Evolutionary conservation across 2,113 vertebrate species (phyloP).

Genomic region (Epinephelus lanceolatus): DNA sequence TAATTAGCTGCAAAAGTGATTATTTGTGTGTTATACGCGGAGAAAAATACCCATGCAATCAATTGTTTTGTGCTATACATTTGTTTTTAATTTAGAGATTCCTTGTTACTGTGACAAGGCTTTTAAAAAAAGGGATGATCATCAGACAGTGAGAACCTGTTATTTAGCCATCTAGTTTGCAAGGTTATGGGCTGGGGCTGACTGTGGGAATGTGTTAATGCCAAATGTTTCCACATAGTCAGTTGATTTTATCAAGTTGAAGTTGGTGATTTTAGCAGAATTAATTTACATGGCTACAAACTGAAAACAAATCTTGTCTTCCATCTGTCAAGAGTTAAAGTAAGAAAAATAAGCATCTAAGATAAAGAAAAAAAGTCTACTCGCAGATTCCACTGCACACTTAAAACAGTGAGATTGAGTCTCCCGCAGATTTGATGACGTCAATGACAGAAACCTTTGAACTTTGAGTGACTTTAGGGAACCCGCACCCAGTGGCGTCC

Average conservation of each 20-base stretch:
- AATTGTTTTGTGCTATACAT: background rate
- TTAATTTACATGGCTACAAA: background rate
- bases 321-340: background rate
- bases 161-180: background rate
- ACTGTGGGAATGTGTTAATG: background rate
- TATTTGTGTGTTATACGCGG: background rate
- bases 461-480: conserved; percentile 16
- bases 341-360: conserved; percentile 9
- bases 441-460: conserved; percentile 48
- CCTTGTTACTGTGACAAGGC: too few species aligned
- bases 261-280: background rate
- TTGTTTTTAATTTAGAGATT: background rate
- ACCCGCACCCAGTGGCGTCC: conserved; percentile 2
- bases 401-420: background rate
- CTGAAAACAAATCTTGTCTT: background rate
- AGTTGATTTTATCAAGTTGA: background rate
- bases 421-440: conserved; percentile 47
- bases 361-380: conserved; percentile 3
- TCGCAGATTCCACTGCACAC: conserved; percentile 11
- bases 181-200: too few species aligned
- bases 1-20: background rate
- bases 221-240: background rate
- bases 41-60: background rate
- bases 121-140: background rate
- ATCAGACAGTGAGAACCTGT: background rate